A percentile compares a stretch with the other conserved stretches of the same genome.
Conservation (phyloP, 2,113 vertebrate species). For the Notarius lentiginosus region DNA sequence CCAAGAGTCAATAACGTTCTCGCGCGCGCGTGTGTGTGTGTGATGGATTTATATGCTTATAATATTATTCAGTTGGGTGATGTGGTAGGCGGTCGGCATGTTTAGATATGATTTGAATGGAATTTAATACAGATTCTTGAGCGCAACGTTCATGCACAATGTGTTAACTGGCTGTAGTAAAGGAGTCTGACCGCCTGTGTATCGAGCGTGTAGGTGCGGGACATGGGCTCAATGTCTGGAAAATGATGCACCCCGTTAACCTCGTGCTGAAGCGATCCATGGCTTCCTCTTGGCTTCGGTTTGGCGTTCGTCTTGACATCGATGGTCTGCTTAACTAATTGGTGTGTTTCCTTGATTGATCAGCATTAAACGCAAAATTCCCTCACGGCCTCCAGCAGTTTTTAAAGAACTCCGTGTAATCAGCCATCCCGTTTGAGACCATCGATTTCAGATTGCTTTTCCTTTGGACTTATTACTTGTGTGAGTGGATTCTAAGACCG, state of each 20-base stretch:
- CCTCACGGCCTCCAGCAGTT: slow-evolving; percentile 34
- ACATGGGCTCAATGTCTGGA: neutral
- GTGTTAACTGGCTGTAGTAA: neutral
- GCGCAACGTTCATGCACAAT: neutral
- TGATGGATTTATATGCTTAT: neutral
- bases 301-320: neutral
- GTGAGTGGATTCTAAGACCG: neutral
- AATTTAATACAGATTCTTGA: neutral
- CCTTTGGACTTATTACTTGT: slow-evolving; percentile 29
- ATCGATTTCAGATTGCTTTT: slow-evolving; percentile 51
- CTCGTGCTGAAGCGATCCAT: neutral
- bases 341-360: slow-evolving; percentile 46
- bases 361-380: slow-evolving; percentile 33
- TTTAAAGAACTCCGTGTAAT: slow-evolving; percentile 50
- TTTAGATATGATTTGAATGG: neutral
- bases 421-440: slow-evolving; percentile 26
- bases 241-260: neutral
- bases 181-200: neutral
- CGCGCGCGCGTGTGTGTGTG: neutral
- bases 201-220: neutral
- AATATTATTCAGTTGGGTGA: neutral
- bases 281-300: slow-evolving; percentile 1
- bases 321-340: slow-evolving; percentile 50
- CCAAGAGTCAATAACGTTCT: neutral
- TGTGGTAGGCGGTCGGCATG: neutral